Percentiles rank a stretch among this genome's conserved stretches.
phyloP scores from a whole-genome alignment of 2,113 vertebrate species.

The Oryzias woworae region DNA sequence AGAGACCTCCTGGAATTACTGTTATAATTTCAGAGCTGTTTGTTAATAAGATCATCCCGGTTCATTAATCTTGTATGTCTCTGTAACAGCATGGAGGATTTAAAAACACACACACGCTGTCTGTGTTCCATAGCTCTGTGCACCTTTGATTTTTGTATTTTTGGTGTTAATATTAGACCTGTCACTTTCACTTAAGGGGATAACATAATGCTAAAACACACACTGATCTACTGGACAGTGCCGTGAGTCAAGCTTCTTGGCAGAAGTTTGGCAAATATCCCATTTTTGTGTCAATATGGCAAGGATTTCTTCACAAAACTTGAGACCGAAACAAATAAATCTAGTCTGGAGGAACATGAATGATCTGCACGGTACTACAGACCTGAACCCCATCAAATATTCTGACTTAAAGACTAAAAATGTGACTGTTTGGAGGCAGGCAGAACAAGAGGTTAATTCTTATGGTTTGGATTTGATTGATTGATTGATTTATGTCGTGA shows the following conservation, averaged over 20 bases:
- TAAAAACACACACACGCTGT: not conserved
- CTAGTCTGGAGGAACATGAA: conserved; percentile 8
- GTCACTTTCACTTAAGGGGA: not conserved
- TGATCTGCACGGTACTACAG: not conserved
- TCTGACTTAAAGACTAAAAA: conserved; percentile 14
- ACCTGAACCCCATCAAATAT: conserved; percentile 15
- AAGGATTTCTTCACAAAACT: not conserved
- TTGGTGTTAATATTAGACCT: not conserved
- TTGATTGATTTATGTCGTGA: conserved; percentile 30
- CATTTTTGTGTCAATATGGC: not conserved
- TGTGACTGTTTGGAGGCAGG: not conserved
- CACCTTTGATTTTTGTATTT: conserved; percentile 3
- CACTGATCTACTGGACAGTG: conserved; percentile 3
- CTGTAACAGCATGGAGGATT: conserved; percentile 1
- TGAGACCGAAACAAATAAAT: not conserved
- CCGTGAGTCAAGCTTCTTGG: not conserved
- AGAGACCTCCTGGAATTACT: conserved; percentile 21
- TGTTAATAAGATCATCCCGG: conserved; percentile 23
- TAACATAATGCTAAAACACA: not conserved
- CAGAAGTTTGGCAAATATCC: not conserved
- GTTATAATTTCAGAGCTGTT: conserved; percentile 33
- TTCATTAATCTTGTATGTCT: conserved; percentile 22
- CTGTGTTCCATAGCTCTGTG: not conserved
- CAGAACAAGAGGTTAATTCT: conserved; percentile 11
- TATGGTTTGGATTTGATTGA: conserved; percentile 25